Evolutionary conservation across 2,113 vertebrate genomes (phyloP).

Genomic region (Mesembrinibis cayennensis): DNA sequence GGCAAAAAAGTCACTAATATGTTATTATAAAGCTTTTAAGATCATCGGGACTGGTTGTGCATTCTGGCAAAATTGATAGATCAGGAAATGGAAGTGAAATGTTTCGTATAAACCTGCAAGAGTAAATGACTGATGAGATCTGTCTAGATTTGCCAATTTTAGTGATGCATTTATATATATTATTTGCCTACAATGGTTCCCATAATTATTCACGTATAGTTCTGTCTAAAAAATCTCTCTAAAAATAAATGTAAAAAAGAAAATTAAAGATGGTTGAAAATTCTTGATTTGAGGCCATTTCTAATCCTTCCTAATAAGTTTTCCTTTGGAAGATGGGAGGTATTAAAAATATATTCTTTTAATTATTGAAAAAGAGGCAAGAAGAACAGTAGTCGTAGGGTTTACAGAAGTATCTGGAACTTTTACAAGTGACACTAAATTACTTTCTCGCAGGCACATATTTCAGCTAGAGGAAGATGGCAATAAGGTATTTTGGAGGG

Average conservation of each 20-base stretch:
- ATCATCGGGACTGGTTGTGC: not conserved
- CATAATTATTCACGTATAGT: not conserved
- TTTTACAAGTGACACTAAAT: not conserved
- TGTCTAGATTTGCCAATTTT: not conserved
- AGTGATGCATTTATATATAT: not conserved
- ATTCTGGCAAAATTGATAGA: not conserved
- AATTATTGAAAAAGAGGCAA: not conserved
- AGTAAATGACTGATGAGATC: not conserved
- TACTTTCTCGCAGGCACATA: not conserved
- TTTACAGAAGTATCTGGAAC: not conserved
- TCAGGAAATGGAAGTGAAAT: not conserved
- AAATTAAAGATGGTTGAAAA: not conserved
- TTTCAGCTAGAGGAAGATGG: not conserved
- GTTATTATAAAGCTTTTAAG: slow-evolving; percentile 10
- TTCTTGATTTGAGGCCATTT: not conserved
- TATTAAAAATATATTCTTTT: not conserved
- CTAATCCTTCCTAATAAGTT: not conserved
- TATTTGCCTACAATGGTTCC: not conserved
- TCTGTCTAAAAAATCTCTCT: not conserved
- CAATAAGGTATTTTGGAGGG: not conserved
- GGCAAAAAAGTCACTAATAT: not conserved
- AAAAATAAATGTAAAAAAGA: not conserved
- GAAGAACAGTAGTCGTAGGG: not conserved
- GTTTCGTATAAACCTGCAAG: not conserved
- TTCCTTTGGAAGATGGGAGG: not conserved